These are phyloP conservation scores for Drosophila mulleri DNA, from an alignment of 2,888 invertebrate species.

Conservation along the genomic window DNA sequence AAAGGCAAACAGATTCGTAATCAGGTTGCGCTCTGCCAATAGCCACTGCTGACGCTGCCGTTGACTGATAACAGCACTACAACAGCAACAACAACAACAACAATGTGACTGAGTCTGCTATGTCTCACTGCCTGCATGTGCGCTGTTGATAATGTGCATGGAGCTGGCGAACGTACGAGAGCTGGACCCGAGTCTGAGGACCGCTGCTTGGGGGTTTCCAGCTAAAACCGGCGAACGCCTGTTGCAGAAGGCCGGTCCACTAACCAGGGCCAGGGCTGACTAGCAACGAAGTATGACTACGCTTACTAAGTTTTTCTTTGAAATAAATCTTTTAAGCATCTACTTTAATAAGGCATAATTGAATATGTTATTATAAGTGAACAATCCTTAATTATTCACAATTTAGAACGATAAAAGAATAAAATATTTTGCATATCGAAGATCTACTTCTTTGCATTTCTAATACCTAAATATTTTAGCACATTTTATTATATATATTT, in stretches of 20 bases:
- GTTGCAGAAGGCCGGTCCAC: constrained; percentile 53
- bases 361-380: too few species aligned
- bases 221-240: constrained; percentile 65
- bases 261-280: neutral
- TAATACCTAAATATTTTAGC: too few species aligned
- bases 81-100: neutral
- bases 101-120: neutral
- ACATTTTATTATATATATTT: too few species aligned
- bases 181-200: constrained; percentile 3
- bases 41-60: constrained; percentile 36
- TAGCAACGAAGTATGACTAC: constrained; percentile 22
- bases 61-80: constrained; percentile 52
- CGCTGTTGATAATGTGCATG: constrained; percentile 32
- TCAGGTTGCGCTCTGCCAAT: constrained; percentile 51
- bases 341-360: too few species aligned
- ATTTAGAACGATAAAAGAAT: too few species aligned
- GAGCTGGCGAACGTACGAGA: neutral
- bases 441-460: too few species aligned
- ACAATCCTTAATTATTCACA: too few species aligned
- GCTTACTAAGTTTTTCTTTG: constrained; percentile 5
- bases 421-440: too few species aligned
- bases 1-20: constrained; percentile 63
- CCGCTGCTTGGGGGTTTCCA: constrained; percentile 38
- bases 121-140: constrained; percentile 25
- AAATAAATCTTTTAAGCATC: neutral